These are phyloP conservation scores for Bathynomus jamesi DNA, from an alignment of 1,140 invertebrate species.

Conservation along the genomic window DNA sequence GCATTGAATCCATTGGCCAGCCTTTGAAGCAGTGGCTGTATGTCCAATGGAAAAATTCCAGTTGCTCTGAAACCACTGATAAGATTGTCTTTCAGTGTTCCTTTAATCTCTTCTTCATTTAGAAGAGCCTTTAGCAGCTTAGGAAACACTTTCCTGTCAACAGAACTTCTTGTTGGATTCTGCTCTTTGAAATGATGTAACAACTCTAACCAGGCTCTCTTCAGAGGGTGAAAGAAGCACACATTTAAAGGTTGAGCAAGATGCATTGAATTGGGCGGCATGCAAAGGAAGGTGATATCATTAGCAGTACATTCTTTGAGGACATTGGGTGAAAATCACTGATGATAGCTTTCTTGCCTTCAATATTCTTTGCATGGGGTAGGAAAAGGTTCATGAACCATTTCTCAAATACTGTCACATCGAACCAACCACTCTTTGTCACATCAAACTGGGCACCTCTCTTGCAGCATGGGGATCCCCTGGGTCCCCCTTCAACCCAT, in stretches of 20 bases:
- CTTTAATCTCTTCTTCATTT: background rate
- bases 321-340: background rate
- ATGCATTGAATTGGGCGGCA: slow-evolving; percentile 1
- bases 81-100: background rate
- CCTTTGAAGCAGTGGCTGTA: background rate
- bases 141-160: background rate
- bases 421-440: background rate
- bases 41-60: background rate
- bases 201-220: background rate
- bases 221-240: background rate
- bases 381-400: background rate
- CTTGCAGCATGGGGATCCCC: background rate
- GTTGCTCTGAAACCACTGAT: background rate
- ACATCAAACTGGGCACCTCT: background rate
- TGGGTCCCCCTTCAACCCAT: background rate
- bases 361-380: background rate
- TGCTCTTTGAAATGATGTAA: background rate
- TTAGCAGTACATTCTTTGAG: background rate
- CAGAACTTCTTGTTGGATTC: background rate
- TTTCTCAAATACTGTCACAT: background rate
- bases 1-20: background rate
- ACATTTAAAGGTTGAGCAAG: background rate
- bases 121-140: background rate
- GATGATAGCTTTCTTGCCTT: background rate
- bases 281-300: background rate